Evolutionary conservation across 1,140 invertebrate genomes (phyloP), one percentile per base, ranked within the genome.

Genomic region (Batillaria attramentaria): DNA sequence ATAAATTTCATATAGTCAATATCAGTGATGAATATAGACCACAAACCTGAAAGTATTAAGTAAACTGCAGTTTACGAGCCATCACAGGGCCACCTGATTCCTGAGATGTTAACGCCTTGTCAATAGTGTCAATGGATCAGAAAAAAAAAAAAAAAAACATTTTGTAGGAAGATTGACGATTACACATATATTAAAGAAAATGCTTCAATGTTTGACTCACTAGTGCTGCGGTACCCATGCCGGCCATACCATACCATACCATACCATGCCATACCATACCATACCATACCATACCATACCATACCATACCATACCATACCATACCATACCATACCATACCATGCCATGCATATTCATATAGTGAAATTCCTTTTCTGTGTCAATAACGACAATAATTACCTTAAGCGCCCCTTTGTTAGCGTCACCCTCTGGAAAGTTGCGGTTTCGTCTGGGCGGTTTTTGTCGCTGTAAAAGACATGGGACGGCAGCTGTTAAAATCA

Each of bases 381-480:
- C 46, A 50, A 50, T 50, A 50, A 50, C 46, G 46, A 50, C 24
- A 50, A 50, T 50, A 70, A 18, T 72, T 46, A 72, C 70, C 43
- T 72, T 72, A 41, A 72, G 33, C 2, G 43, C 70, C 31, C 70
- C 70, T 72, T 50, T 72, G 42, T 72, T 72, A 16, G 28, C 42
- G 33, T 72, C 70, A 33, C 70, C 70, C n/a, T 72, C 70, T 4
- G 70, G 70, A 72, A 72, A 72, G 31, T 72, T 72, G 24, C 70
- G 41, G 42, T 72, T 72, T 33, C 70, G 28, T 31, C 1, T 46
- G 3, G n/a, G 8, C 13, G 20, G 70, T 3, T 28, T 18, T 16
- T 6, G 2, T 24, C 42, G n/a, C 70, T 54, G 41, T 13, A 41
- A 39, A 39, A 28, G 24, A 24, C 57, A 62, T 10, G 57, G 33